A percentile compares a stretch with the other conserved stretches of the same genome.
phyloP scores from a whole-genome alignment of 2,797 vertebrate species.

The Pantherophis vulpinus region DNA sequence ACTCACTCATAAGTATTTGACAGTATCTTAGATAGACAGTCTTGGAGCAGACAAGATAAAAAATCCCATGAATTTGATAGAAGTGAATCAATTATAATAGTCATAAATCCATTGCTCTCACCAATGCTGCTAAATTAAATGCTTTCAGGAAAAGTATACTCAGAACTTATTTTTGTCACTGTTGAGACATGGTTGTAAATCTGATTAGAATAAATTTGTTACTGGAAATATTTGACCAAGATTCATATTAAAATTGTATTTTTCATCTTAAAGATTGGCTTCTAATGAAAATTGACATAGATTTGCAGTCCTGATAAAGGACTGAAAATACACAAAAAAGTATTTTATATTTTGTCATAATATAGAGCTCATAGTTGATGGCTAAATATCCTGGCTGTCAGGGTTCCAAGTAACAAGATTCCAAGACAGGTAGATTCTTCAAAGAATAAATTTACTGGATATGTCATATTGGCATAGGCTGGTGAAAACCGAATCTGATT shows the following conservation, averaged over 20 bases:
- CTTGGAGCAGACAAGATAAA: slow-evolving; percentile 14
- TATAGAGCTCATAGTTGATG: neutral
- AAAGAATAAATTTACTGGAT: no score
- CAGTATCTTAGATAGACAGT: slow-evolving; percentile 1
- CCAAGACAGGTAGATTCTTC: no score
- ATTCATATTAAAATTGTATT: neutral
- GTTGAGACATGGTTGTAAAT: neutral
- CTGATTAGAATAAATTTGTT: slow-evolving; percentile 7
- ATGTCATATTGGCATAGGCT: no score
- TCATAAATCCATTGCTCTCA: neutral
- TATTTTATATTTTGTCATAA: neutral
- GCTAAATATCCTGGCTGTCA: neutral
- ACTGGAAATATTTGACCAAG: neutral
- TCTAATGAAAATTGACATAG: neutral
- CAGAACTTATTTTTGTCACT: neutral
- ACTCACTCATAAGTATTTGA: slow-evolving; percentile 27
- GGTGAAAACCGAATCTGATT: no score
- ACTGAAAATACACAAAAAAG: neutral
- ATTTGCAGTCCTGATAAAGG: neutral
- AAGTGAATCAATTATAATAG: slow-evolving; percentile 25
- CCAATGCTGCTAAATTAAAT: slow-evolving; percentile 10
- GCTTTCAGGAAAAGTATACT: neutral
- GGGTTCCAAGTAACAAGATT: no score
- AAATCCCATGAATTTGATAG: slow-evolving; percentile 10
- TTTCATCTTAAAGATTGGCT: neutral